Conservation (phyloP, 2,113 vertebrate species). For the Lipophrys pholis region DNA sequence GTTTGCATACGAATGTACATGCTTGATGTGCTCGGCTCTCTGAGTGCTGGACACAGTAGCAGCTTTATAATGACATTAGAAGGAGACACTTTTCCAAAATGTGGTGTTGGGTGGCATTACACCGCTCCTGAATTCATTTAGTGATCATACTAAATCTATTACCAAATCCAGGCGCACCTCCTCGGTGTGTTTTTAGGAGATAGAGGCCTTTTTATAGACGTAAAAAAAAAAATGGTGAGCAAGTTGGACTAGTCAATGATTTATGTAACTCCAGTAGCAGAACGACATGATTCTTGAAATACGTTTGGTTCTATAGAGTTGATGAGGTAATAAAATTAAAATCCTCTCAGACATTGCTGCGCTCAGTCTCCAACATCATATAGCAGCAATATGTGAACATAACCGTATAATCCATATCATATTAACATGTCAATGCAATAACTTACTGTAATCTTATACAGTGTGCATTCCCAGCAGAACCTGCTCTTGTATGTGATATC, state of each 20-base stretch:
- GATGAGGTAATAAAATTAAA: conserved; percentile 45
- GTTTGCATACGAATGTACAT: conserved; percentile 25
- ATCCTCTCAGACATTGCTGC: conserved; percentile 29
- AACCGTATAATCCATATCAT: conserved; percentile 41
- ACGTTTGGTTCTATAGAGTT: not conserved
- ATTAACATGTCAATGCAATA: conserved; percentile 41
- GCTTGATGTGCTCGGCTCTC: conserved; percentile 5
- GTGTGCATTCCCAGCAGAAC: conserved; percentile 24
- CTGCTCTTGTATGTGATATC: not conserved
- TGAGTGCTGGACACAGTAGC: conserved; percentile 4
- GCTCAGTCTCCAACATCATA: conserved; percentile 9
- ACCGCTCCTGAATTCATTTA: conserved; percentile 17
- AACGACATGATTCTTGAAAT: too few species aligned
- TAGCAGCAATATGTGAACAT: conserved; percentile 27
- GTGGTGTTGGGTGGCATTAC: conserved; percentile 4
- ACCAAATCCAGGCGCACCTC: not conserved
- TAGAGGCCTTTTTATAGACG: too few species aligned
- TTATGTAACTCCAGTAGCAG: too few species aligned
- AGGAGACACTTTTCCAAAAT: not conserved
- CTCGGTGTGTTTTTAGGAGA: too few species aligned
- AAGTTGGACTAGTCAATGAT: too few species aligned
- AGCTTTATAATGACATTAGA: conserved; percentile 37
- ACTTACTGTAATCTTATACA: conserved; percentile 44
- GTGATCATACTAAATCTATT: not conserved
- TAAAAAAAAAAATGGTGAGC: too few species aligned